Evolutionary conservation across 2,888 invertebrate species (phyloP).

Genomic region (Lochmaea capreae): DNA sequence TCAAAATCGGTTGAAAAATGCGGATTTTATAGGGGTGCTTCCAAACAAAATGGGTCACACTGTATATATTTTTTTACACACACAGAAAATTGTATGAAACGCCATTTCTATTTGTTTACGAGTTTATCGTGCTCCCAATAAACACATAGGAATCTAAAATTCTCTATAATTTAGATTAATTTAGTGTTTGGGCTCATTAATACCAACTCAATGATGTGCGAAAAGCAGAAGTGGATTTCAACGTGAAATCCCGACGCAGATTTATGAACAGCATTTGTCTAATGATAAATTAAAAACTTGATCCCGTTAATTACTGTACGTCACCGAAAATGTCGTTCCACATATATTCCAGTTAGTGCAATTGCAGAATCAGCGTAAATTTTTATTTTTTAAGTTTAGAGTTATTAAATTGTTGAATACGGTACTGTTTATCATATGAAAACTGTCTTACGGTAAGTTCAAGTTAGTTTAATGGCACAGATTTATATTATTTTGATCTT

Average conservation of each 20-base stretch:
- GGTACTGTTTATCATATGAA: slow-evolving; percentile 26
- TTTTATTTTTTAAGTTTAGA: too few relatives aligned
- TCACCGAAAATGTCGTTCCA: not conserved
- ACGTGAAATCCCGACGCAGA: not conserved
- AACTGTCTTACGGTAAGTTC: slow-evolving; percentile 52
- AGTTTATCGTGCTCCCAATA: slow-evolving; percentile 38
- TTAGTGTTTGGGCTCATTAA: slow-evolving; percentile 41
- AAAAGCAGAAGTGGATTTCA: slow-evolving; percentile 7
- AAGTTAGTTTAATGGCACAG: slow-evolving; percentile 58
- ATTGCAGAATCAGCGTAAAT: too few relatives aligned
- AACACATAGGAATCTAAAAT: slow-evolving; percentile 42
- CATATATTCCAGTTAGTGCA: too few relatives aligned
- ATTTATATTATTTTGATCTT: slow-evolving; percentile 46
- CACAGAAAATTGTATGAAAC: too few relatives aligned
- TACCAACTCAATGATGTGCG: slow-evolving; percentile 41
- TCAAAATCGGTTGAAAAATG: too few relatives aligned
- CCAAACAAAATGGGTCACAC: too few relatives aligned
- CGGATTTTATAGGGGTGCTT: too few relatives aligned
- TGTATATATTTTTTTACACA: too few relatives aligned
- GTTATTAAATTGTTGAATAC: not conserved
- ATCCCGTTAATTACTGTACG: not conserved
- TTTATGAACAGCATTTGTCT: not conserved
- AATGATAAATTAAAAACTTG: not conserved
- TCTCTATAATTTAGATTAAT: slow-evolving; percentile 45
- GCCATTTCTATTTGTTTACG: slow-evolving; percentile 1